These are phyloP conservation scores for Characodon lateralis DNA, from an alignment of 2,797 vertebrate species.

Conservation along the genomic window DNA sequence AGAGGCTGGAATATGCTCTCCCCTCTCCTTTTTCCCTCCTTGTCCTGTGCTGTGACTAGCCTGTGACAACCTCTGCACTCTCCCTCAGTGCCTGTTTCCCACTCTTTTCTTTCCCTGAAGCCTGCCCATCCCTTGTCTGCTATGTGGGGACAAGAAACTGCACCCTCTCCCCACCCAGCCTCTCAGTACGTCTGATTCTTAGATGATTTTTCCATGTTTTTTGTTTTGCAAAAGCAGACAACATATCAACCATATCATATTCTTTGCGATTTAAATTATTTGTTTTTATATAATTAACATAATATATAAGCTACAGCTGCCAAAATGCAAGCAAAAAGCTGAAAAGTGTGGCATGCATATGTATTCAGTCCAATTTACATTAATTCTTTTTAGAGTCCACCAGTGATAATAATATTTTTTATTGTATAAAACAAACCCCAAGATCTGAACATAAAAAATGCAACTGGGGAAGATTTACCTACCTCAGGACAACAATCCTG, in stretches of 20 bases:
- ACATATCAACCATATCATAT: neutral
- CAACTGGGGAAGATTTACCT: no score
- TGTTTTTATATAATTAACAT: neutral
- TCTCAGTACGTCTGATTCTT: slow-evolving; percentile 31
- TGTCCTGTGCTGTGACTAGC: slow-evolving; percentile 70
- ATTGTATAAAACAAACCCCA: no score
- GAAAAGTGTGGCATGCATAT: neutral
- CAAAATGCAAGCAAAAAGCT: neutral
- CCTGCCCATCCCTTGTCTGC: slow-evolving; percentile 70
- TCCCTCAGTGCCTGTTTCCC: slow-evolving; percentile 37
- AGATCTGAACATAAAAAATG: no score
- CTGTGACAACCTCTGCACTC: slow-evolving; percentile 77
- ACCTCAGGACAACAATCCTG: no score
- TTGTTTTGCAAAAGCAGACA: slow-evolving; percentile 25
- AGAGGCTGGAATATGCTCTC: slow-evolving; percentile 86
- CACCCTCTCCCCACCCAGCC: slow-evolving; percentile 64
- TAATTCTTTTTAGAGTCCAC: no score
- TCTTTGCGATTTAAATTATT: slow-evolving; percentile 3
- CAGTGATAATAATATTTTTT: no score
- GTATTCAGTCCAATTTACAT: no score
- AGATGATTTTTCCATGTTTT: slow-evolving; percentile 33
- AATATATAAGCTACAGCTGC: neutral
- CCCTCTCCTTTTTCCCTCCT: slow-evolving; percentile 75
- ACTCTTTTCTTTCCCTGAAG: slow-evolving; percentile 58
- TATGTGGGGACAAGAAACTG: slow-evolving; percentile 71